Evolutionary conservation across 2,797 vertebrate species (phyloP), one percentile per base, ranked within the genome.

Genomic region (Amniataba percoides): DNA sequence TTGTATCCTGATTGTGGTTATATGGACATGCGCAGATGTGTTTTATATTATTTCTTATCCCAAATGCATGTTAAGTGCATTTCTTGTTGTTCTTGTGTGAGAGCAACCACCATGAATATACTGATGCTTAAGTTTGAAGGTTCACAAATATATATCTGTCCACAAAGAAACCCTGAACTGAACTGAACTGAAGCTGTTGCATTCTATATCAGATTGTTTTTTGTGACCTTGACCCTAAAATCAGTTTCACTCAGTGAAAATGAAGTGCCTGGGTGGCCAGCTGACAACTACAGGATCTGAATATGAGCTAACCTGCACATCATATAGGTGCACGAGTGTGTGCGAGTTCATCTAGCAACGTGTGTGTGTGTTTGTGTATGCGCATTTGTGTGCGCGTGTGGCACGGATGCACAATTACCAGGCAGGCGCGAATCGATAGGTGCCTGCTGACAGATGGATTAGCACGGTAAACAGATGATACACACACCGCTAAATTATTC

Each of bases 381-480:
- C 34, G 31, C 59, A 60, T 65, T n/a, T 68, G 69, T 76, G 83
- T 77, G 55, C 27, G 82, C n/a, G 73, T 53, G 82, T 82, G 87
- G 80, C 73, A 42, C 71, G 84, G 94, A 94, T 91, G 93, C 94
- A 93, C 94, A 95, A 96, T 96, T 96, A 96, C 94, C 95, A 95
- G 92, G 95, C 95, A 95, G 93, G 94, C 93, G 87, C 81, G 87
- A 94, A 96, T 96, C 95, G 92, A 96, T 96, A 95, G 92, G 93
- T 93, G 92, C 89, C 91, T 94, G 94, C 95, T 96, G 95, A 96
- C 95, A 96, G 95, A 96, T 96, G 95, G 95, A 96, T 96, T 96
- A 96, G 95, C 95, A 95, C 93, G 91, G 95, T 96, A 96, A 96
- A 96, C 94, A 96, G 94, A 96, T 95, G 95, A 95, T 95, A 94